phyloP scores from a whole-genome alignment of 1,140 invertebrate genomes.

The Vanessa atalanta region DNA sequence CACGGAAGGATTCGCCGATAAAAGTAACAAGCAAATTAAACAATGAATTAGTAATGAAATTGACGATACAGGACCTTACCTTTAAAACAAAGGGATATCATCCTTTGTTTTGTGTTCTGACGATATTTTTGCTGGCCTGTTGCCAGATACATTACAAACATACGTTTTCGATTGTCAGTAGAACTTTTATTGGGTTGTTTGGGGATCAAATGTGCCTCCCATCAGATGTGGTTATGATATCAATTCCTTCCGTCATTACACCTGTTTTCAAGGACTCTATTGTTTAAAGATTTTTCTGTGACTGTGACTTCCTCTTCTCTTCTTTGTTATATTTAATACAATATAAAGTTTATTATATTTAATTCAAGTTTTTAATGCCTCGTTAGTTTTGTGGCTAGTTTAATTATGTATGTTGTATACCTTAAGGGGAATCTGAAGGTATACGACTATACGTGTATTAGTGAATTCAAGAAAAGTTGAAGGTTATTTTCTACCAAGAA shows the following conservation, averaged over 20 bases:
- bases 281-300: not conserved
- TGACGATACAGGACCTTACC: not conserved
- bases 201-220: slow-evolving; percentile 10
- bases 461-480: too few relatives aligned
- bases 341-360: not conserved
- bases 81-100: slow-evolving; percentile 18
- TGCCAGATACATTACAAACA: slow-evolving; percentile 9
- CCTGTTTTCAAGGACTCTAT: slow-evolving; percentile 2
- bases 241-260: slow-evolving; percentile 11
- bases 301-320: not conserved
- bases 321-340: not conserved
- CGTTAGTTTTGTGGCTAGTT: too few relatives aligned
- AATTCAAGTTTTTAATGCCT: not conserved
- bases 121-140: slow-evolving; percentile 20
- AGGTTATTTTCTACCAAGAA: too few relatives aligned
- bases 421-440: too few relatives aligned
- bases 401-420: too few relatives aligned
- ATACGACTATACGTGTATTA: too few relatives aligned
- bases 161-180: slow-evolving; percentile 22
- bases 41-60: not conserved
- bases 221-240: slow-evolving; percentile 9
- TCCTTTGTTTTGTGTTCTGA: slow-evolving; percentile 17
- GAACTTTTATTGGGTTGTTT: slow-evolving; percentile 25
- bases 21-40: not conserved
- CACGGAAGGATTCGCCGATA: slow-evolving; percentile 3